Evolutionary conservation across 2,888 invertebrate species (phyloP), one percentile per base, ranked within the genome.

Genomic region (Meiosimyza decipiens): DNA sequence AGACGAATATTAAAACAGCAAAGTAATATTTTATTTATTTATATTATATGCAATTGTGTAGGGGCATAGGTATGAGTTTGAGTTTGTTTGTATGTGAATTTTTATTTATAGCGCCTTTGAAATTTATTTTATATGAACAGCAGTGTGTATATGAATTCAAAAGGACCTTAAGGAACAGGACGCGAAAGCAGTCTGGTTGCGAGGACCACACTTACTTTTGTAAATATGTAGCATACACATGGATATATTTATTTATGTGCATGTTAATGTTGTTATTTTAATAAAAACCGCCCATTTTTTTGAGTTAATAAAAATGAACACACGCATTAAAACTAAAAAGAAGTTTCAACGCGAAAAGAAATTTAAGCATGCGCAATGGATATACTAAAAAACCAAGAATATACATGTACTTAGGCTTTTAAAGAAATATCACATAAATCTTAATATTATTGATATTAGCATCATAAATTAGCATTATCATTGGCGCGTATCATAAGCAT

Each of bases 221-320:
- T 40, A 40, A 6, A 40, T 40, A 40, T 54, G 7, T 15, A 54
- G 54, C 12, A 12, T 15, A 9, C 13, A 18, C 54, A 6, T 6
- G 57, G 22, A 28, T 12, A 57, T 18, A 9, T 16, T 57, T 57
- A 18, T 57, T 13, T 28, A 57, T 16, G 55, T 18, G 28, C 28
- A 28, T 28, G 55, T 55, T 18, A 18, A 57, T 5, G 57, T 16
- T 28, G 57, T 22, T 16, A 16, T 16, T 54, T 54, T 9, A 22
- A 5, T 57, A 57, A 57, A 55, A 57, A 16, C 57, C 57, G 57
- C 57, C 57, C 57, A 57, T 57, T 57, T 57, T 57, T 57, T 57
- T 22, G 12, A 57, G n/a, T 28, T 28, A 28, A 22, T 22, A 40
- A 40, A 40, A 40, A 40, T 40, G 18, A 3, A 57, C 15, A 22